Evolutionary conservation across 2,797 vertebrate species (phyloP).

Genomic region (Eulemur mongoz): DNA sequence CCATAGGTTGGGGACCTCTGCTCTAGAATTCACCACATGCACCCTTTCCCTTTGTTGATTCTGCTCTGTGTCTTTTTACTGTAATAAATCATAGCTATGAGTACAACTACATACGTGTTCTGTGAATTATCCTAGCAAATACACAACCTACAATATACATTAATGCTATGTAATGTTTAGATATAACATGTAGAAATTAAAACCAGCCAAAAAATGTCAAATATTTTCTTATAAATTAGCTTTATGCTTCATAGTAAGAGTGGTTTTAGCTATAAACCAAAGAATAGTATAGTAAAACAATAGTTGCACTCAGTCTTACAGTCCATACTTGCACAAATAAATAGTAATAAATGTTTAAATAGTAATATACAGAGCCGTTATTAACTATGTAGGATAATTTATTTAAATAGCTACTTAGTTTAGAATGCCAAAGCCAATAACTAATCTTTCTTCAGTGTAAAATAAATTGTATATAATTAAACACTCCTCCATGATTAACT

Average conservation of each 20-base stretch:
- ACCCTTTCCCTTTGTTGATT: background rate
- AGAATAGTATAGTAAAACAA: background rate
- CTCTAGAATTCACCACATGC: background rate
- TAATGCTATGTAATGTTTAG: background rate
- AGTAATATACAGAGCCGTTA: background rate
- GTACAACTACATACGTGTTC: background rate
- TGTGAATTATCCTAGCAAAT: background rate
- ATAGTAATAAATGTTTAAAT: background rate
- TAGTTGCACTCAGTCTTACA: background rate
- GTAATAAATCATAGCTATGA: background rate
- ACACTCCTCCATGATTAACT: background rate
- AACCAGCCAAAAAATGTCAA: background rate
- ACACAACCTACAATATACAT: background rate
- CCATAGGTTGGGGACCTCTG: too few relatives aligned
- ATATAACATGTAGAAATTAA: background rate
- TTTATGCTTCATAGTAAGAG: background rate
- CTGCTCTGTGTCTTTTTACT: background rate
- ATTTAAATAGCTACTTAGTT: background rate
- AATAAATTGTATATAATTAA: background rate
- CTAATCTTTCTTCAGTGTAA: constrained; percentile 15
- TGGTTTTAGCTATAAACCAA: background rate
- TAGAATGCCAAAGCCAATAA: background rate
- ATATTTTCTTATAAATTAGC: background rate
- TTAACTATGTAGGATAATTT: background rate
- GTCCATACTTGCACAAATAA: background rate